Conservation (phyloP, 2,113 vertebrate genomes). For the Dasypus novemcinctus region DNA sequence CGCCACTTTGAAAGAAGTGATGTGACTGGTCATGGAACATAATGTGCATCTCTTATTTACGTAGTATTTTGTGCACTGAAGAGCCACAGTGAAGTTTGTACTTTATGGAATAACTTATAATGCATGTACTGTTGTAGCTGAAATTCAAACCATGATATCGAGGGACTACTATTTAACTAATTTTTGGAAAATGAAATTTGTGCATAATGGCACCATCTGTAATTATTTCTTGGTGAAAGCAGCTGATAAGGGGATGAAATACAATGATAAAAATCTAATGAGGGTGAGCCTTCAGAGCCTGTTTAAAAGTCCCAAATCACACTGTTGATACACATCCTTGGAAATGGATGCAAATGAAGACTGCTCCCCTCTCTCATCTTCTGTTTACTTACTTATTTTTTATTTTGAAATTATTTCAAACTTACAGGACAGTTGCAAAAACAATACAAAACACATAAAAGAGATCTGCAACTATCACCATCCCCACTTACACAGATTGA, state of each 20-base stretch:
- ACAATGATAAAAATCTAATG: background rate
- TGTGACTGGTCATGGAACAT: background rate
- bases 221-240: background rate
- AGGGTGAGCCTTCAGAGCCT: background rate
- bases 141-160: background rate
- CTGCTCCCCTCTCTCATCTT: accelerated
- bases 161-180: background rate
- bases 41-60: background rate
- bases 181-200: background rate
- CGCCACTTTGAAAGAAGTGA: background rate
- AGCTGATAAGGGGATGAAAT: background rate
- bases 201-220: background rate
- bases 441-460: too few species aligned
- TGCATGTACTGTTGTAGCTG: background rate
- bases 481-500: too few species aligned
- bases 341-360: background rate
- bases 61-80: background rate
- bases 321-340: background rate
- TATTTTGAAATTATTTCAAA: too few species aligned
- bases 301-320: background rate
- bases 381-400: too few species aligned
- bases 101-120: background rate
- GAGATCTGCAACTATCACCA: too few species aligned
- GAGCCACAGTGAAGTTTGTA: background rate
- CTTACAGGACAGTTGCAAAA: too few species aligned